phyloP scores from a whole-genome alignment of 2,797 vertebrate genomes.

The Alcedo quadribrachys region DNA sequence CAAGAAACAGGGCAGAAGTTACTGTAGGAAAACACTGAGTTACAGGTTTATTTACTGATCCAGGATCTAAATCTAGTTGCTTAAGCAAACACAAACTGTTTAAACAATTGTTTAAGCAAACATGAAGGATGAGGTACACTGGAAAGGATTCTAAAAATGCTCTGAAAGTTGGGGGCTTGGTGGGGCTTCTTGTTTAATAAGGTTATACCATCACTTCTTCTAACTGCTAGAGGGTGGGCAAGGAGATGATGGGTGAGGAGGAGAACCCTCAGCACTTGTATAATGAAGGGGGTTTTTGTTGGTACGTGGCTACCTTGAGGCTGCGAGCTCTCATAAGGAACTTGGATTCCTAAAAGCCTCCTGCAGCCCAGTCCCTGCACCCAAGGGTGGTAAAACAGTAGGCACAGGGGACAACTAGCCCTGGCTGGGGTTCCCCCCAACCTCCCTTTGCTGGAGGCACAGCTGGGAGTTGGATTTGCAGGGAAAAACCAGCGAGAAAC shows the following conservation, averaged over 20 bases:
- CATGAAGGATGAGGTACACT: neutral
- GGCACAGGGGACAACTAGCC: fast-evolving
- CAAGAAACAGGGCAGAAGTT: neutral
- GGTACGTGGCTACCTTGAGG: neutral
- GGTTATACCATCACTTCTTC: neutral
- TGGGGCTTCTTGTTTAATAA: neutral
- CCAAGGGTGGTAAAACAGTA: neutral
- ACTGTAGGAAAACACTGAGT: neutral
- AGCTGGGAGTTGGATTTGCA: neutral
- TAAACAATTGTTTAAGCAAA: constrained; percentile 11
- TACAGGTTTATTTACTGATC: constrained; percentile 15
- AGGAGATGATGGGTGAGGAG: neutral
- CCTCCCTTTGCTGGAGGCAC: neutral
- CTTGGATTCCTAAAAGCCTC: neutral
- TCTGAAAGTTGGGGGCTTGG: neutral
- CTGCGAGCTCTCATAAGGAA: neutral
- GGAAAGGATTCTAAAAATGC: neutral
- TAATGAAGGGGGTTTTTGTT: fast-evolving
- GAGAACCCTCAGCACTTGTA: neutral
- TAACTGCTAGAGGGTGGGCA: neutral
- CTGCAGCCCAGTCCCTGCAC: neutral
- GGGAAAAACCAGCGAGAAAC: neutral
- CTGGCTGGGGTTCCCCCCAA: fast-evolving
- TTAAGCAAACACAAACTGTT: constrained; percentile 34
- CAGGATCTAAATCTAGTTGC: neutral